Percentiles rank a stretch among this genome's conserved stretches.
These are phyloP conservation scores for Anthoptus insignis DNA, from an alignment of 2,888 invertebrate genomes.

Conservation along the genomic window DNA sequence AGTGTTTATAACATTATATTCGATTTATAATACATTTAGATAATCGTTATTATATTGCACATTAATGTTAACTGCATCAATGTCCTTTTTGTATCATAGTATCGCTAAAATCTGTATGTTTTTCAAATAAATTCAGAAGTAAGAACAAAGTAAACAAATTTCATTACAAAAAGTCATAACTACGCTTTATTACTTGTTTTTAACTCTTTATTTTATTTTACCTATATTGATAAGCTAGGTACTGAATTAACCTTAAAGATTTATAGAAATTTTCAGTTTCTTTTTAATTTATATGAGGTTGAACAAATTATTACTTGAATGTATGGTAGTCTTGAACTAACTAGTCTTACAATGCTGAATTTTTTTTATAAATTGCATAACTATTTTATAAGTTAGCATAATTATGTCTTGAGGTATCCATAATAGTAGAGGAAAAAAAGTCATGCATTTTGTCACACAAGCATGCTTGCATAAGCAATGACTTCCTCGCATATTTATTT, in stretches of 20 bases:
- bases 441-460: background rate
- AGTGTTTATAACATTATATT: conserved; percentile 29
- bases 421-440: background rate
- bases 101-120: background rate
- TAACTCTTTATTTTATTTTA: too few relatives aligned
- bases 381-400: background rate
- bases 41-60: conserved; percentile 5
- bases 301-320: too few relatives aligned
- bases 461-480: conserved; percentile 17
- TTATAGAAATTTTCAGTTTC: too few relatives aligned
- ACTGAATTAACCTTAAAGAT: too few relatives aligned
- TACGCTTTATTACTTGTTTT: background rate
- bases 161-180: background rate
- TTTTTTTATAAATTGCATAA: background rate
- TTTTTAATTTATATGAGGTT: too few relatives aligned
- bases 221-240: too few relatives aligned
- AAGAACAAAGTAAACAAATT: background rate
- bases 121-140: background rate
- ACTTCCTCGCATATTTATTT: conserved; percentile 30
- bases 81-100: background rate
- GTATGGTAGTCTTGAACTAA: too few relatives aligned
- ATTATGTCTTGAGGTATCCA: too few relatives aligned
- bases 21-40: conserved; percentile 6
- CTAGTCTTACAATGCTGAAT: too few relatives aligned
- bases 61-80: background rate